Conservation (phyloP, 1,140 invertebrate species). For the roundworm (Caenorhabditis elegans) region DNA sequence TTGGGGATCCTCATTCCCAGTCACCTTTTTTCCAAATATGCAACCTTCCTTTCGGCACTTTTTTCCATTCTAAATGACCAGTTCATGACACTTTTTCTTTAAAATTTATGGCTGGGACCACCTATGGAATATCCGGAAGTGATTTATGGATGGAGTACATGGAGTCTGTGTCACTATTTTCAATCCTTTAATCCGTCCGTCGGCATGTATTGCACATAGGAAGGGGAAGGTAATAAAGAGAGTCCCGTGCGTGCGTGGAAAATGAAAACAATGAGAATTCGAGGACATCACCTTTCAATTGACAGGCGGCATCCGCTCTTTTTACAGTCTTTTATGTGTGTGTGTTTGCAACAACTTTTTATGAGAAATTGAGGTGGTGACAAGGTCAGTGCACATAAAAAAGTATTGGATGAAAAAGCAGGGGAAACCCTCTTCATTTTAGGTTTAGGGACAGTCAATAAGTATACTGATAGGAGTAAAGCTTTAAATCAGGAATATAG, state of each 20-base stretch:
- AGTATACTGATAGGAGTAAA: too few relatives aligned
- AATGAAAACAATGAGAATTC: constrained; percentile 25
- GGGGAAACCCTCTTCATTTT: too few relatives aligned
- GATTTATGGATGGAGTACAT: background rate
- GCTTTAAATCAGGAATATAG: too few relatives aligned
- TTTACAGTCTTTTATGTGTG: constrained; percentile 2
- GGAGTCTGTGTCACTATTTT: too few relatives aligned
- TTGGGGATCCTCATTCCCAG: background rate
- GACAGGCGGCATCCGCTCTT: constrained; percentile 13
- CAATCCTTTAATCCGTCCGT: background rate
- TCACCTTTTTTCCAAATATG: too few relatives aligned
- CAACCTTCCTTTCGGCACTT: background rate
- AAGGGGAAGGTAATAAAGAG: background rate
- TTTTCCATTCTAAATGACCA: background rate
- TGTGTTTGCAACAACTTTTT: constrained; percentile 11
- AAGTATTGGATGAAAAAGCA: too few relatives aligned
- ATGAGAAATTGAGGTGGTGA: constrained; percentile 29
- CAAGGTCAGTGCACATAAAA: background rate
- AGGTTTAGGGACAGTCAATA: too few relatives aligned
- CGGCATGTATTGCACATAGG: background rate
- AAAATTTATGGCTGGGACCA: constrained; percentile 6
- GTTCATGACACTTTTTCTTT: constrained; percentile 12
- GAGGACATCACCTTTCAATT: background rate
- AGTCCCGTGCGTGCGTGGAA: background rate
- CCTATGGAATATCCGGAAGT: background rate